Evolutionary conservation across 1,140 invertebrate genomes (phyloP), one percentile per base, ranked within the genome.

Genomic region (Drosophila albomicans): DNA sequence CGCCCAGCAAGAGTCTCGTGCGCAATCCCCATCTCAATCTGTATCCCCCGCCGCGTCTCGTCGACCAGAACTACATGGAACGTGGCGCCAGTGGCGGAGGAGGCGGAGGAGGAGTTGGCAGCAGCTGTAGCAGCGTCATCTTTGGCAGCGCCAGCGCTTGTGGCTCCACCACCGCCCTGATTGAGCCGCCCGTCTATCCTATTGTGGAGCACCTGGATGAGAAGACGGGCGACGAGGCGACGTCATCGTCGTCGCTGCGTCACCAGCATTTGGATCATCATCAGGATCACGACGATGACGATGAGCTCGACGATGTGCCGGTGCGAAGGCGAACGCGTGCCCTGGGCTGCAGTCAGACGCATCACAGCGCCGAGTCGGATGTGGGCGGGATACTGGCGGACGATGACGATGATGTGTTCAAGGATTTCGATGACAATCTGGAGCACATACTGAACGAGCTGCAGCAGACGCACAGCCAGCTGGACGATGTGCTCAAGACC

Each of bases 201-300:
- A 97, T 97, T 82, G 96, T 95, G 2, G 96, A 97, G 93, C 96
- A 97, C 87, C 96, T 95, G 15, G 96, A 97, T 88, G 96, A 97
- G 92, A 96, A 82, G 67, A 49, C 58, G 0, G 5, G 62, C 13
- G 69, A 93, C 71, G 69, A 91, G 3, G 15, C 28, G 38, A 15
- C 11, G 35, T 25, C 20, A 0, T 0, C 20, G 3, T 25, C 20
- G 20, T 25, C 20, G 20, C 20, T 25, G 20, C 20, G 20, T 25
- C 20, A 25, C 20, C 35, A 65, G 52, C 32, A 61, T 6, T 4
- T 52, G 59, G 6, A 69, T 10, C 35, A 67, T 30, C 20, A 68
- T 67, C 38, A 94, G 57, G 94, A 94, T 25, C 70, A 75, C 10
- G 86, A 71, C 41, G 68, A 82, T 66, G 81, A 87, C 35, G 81